Evolutionary conservation across 2,113 vertebrate genomes (phyloP), one percentile per base, ranked within the genome.

Genomic region (Thunnus maccoyii): DNA sequence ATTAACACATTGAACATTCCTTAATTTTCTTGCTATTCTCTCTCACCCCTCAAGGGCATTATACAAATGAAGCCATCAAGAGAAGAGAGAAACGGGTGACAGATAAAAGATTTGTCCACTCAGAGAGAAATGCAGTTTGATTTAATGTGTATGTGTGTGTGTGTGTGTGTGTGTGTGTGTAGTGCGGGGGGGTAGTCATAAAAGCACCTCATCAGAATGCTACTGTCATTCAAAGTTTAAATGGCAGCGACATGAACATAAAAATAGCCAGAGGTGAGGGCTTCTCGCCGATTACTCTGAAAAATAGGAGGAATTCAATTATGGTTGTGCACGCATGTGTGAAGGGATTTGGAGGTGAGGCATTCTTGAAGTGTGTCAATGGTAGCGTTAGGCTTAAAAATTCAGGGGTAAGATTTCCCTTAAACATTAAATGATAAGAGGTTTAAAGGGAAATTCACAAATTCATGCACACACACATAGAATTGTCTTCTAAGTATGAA

Each of bases 261-360:
- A 82, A 80, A 93, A 89, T 85, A 88, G 80, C 72, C 78, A 52
- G 71, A 77, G 85, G 81, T 86, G 73, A 83, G 76, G 76, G 74
- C 72, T 64, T 83, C 66, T 68, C 2, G 9, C 27, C 61, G 63
- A 83, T 85, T 82, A 86, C 70, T 64, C 58, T 64, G 78, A 80
- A 82, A 88, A 85, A 88, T 78, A 71, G 63, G 56, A 73, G 15
- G 83, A 89, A 90, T 91, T 92, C 84, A 93, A 90, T 92, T 92
- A 91, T 84, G 72, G 64, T 57, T 71, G 83, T 47, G 62, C 85
- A 83, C 79, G 82, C 66, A 67, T 80, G 78, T 90, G 88, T 87
- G 85, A 89, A 87, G 74, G 88, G 88, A 86, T 88, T 90, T 89
- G 41, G 68, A 81, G 77, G 78, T 79, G 67, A 80, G 50, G 10